Conservation (phyloP, 1,140 invertebrate genomes). For the Protaetia brevitarsis region DNA sequence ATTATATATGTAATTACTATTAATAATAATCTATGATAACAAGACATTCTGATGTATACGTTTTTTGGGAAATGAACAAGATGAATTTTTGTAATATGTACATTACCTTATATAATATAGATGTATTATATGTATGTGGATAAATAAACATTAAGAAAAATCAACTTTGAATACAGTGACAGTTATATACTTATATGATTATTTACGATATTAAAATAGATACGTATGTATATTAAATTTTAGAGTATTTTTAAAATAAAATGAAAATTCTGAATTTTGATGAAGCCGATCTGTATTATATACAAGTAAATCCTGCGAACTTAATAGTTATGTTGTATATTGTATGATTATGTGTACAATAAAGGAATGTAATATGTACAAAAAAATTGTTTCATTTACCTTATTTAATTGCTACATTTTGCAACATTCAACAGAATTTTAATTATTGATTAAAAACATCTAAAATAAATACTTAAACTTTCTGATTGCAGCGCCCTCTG, state of each 20-base stretch:
- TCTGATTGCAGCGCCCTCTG: no score
- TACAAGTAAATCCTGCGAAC: not conserved
- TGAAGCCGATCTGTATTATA: slow-evolving; percentile 1
- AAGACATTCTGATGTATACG: not conserved
- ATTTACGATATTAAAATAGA: not conserved
- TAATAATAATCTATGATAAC: not conserved
- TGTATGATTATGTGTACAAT: slow-evolving; percentile 12
- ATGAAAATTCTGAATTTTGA: not conserved
- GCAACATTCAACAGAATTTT: no score
- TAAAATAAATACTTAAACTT: no score
- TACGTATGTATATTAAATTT: not conserved
- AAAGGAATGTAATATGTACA: slow-evolving; percentile 13
- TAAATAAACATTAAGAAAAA: not conserved
- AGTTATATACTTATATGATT: not conserved
- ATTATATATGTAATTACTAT: not conserved
- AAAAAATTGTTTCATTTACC: no score
- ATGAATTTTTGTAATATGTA: slow-evolving; percentile 12
- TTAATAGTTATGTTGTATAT: slow-evolving; percentile 13
- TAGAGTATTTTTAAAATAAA: slow-evolving; percentile 16
- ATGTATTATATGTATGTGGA: no score
- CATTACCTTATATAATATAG: not conserved
- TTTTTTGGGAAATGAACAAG: not conserved
- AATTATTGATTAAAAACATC: no score
- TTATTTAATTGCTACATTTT: no score
- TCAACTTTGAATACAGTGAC: slow-evolving; percentile 3